A percentile compares a stretch with the other conserved stretches of the same genome.
phyloP scores from a whole-genome alignment of 2,113 vertebrate species.

The Danionella cerebrum region DNA sequence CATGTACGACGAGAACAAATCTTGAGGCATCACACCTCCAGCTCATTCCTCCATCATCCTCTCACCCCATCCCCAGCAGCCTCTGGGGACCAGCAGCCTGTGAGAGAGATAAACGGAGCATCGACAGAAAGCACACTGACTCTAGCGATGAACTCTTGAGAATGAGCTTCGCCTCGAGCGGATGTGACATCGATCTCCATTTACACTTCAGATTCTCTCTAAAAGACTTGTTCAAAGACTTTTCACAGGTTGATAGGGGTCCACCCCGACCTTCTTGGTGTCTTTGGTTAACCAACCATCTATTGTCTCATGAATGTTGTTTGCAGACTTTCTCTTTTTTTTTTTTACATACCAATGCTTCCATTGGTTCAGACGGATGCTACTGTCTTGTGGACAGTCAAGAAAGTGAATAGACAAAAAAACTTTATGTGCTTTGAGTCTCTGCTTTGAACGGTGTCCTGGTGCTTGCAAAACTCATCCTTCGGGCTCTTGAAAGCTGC shows the following conservation, averaged over 20 bases:
- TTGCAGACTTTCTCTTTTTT: no score
- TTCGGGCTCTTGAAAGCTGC: neutral
- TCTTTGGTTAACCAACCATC: neutral
- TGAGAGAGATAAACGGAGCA: constrained; percentile 14
- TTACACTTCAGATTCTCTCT: neutral
- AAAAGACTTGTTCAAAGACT: neutral
- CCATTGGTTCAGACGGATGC: neutral
- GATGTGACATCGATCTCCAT: constrained; percentile 6
- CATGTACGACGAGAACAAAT: constrained; percentile 91
- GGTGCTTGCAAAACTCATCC: neutral
- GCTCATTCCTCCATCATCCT: neutral
- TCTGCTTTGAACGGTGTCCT: constrained; percentile 1
- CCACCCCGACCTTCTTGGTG: no score
- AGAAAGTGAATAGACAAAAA: neutral
- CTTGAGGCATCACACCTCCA: constrained; percentile 65
- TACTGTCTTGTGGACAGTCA: neutral
- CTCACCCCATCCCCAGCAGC: neutral
- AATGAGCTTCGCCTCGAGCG: neutral
- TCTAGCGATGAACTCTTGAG: constrained; percentile 7
- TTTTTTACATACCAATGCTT: constrained; percentile 17
- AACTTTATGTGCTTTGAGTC: neutral
- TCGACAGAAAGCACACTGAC: constrained; percentile 21
- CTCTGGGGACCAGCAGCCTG: neutral
- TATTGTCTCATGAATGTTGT: constrained; percentile 2
- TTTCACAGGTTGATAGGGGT: neutral